These are phyloP conservation scores for Acrocyrtus sp. DNA, from an alignment of 2,888 invertebrate species.

Conservation along the genomic window DNA sequence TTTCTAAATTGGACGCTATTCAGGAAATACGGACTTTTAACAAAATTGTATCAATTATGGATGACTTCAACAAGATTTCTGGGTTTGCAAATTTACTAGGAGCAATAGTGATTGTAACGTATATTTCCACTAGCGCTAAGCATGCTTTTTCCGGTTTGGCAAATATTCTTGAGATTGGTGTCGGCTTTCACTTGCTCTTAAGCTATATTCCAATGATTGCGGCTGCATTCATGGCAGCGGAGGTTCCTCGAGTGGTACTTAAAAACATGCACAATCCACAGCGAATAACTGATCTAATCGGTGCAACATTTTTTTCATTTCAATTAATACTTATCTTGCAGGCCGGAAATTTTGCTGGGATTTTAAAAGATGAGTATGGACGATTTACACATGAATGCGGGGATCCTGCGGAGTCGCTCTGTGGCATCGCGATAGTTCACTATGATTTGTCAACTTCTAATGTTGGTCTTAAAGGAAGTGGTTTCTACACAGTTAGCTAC, in stretches of 20 bases:
- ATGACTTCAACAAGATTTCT: slow-evolving; percentile 17
- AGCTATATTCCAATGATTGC: slow-evolving; percentile 35
- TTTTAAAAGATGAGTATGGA: slow-evolving; percentile 28
- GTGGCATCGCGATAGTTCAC: slow-evolving; percentile 42
- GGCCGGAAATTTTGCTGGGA: slow-evolving; percentile 25
- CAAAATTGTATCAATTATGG: slow-evolving; percentile 24
- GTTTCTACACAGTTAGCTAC: slow-evolving; percentile 34
- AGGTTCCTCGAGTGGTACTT: slow-evolving; percentile 28
- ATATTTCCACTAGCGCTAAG: slow-evolving; percentile 25
- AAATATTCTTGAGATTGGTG: slow-evolving; percentile 7
- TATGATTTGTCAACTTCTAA: slow-evolving; percentile 26
- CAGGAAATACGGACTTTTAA: slow-evolving; percentile 46
- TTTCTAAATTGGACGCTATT: no score
- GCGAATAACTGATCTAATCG: slow-evolving; percentile 1
- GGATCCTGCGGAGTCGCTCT: slow-evolving; percentile 25
- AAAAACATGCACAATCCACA: no score
- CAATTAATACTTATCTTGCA: not conserved
- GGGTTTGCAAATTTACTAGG: slow-evolving; percentile 20
- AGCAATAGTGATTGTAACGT: slow-evolving; percentile 15
- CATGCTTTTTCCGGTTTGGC: slow-evolving; percentile 17
- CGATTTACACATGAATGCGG: slow-evolving; percentile 24
- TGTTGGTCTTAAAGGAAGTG: slow-evolving; percentile 28
- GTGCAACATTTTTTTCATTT: not conserved
- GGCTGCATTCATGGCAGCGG: slow-evolving; percentile 8
- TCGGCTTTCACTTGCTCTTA: slow-evolving; percentile 14